Base-by-base conservation (phyloP, 1,140 invertebrate species). In the Pentalonia nigronervosa region DNA sequence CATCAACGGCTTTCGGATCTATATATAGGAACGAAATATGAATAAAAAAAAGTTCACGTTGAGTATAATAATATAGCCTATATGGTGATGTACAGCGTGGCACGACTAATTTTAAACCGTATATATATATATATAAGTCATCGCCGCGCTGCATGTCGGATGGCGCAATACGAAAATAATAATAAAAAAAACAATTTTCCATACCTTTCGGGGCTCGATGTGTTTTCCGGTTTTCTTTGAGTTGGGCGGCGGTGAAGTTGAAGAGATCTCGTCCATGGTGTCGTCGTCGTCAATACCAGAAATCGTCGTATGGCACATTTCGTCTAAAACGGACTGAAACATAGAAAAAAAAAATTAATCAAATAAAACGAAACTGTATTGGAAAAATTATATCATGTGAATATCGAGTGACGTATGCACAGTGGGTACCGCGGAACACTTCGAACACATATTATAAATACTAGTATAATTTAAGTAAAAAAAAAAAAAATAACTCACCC, bases 1-100 rank as follows among this genome's bases (percentile, higher is more conserved):
- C 96, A 97, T 97, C 94, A 97, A 94, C 8, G 97, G 97, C 95
- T 97, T 97, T 76, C 97, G 96, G 60, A 96, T 96, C 96, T 97
- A 81, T 41, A 94, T 88, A 91, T 60, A 92, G 53, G 14, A 25
- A 30, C 7, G 4, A 2, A 48, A 21, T 6, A 50, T 48, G 30
- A 76, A 17, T 48, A 88, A 50, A 88, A 88, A n/a, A 88, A 88
- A 50, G 36, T 87, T 87, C 41, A 41, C 34, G 34, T 34, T 36
- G 81, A 11, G 41, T 45, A 30, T 84, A 41, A 83, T 83, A 36
- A 83, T 83, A 83, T n/a, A 17, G 60, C 30, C n/a, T 76, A 76
- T 76, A 76, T 76, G 60, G n/a, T 76, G 60, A n/a, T n/a, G 76
- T 81, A 81, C n/a, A 81, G 76, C 76, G 34, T 36, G 34, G 34